Base-by-base conservation (phyloP, 2,797 vertebrate species). In the Chelidonichthys spinosus region DNA sequence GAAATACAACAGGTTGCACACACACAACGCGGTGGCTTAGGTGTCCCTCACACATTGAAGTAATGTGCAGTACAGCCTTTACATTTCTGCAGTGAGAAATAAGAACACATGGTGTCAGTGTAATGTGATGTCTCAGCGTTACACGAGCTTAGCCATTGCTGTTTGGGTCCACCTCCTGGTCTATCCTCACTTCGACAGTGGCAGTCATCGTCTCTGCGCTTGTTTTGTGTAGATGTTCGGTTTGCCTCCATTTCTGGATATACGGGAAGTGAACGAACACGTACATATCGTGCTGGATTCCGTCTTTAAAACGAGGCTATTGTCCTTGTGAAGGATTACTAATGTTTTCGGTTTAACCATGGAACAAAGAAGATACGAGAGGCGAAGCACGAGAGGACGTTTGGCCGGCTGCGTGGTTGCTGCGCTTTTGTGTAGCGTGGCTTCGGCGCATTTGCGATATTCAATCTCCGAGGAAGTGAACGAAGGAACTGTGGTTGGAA, bases 401-500 rank as follows among this genome's bases (percentile, higher is more conserved):
- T 17, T 58, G 39, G 0, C 49, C 2, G 4, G 33, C 49, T 86
- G 75, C 47, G 17, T 83, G 11, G 52, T 78, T 15, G 60, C 52
- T 25, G 56, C 82, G 68, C 53, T 80, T 63, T 69, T 82, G 44
- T 87, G 76, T 63, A 86, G 52, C 52, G 63, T 58, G 2, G 74
- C 67, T 3, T 73, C 71, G 0, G 92, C 88, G 3, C 92, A 94
- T 46, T 71, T 95, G 13, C 74, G 78, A 64, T 96, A 95, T 75
- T 94, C 94, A 0, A 76, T 95, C 18, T 81, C 72, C 0, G 95
- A 96, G 68, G 94, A 95, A 47, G 73, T 92, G 0, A 82, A 93
- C 1, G 90, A 92, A 65, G 93, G 92, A 32, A 88, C 93, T 25
- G 86, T 87, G 25, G 92, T 96, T 55, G 95, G 94, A 17, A 93